phyloP scores from a whole-genome alignment of 2,888 invertebrate genomes.

The Cantharis flavilabris region DNA sequence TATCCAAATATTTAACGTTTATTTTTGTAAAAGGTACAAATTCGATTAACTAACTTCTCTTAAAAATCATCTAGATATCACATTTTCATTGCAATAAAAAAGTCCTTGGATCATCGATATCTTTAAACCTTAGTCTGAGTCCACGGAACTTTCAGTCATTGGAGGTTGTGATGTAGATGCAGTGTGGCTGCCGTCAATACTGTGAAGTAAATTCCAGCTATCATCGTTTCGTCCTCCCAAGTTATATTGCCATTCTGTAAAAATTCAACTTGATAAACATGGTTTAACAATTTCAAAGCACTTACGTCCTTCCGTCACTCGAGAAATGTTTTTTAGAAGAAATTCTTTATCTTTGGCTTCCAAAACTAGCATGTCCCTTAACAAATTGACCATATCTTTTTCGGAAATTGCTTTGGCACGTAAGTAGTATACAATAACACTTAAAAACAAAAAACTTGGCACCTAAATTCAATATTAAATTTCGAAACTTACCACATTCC shows the following conservation, averaged over 20 bases:
- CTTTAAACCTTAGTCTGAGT: not conserved
- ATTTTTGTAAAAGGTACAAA: not conserved
- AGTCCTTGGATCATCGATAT: not conserved
- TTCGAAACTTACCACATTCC: slow-evolving; percentile 60
- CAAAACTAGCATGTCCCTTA: slow-evolving; percentile 67
- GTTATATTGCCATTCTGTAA: slow-evolving; percentile 24
- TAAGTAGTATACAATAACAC: slow-evolving; percentile 67
- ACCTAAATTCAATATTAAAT: not conserved
- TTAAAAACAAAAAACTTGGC: slow-evolving; percentile 43
- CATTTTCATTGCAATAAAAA: not conserved
- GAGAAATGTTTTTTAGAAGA: slow-evolving; percentile 65
- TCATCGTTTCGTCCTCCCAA: not conserved
- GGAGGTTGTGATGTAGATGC: not conserved
- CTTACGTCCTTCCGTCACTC: slow-evolving; percentile 64
- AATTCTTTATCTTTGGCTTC: slow-evolving; percentile 74
- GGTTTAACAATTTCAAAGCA: slow-evolving; percentile 18
- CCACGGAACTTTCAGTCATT: not conserved
- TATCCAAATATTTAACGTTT: not conserved
- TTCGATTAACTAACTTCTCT: not conserved
- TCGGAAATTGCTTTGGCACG: slow-evolving; percentile 66
- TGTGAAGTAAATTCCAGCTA: not conserved
- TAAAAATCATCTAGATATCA: not conserved
- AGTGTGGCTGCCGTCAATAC: not conserved
- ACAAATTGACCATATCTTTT: slow-evolving; percentile 62
- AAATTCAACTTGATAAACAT: not conserved